Evolutionary conservation across 2,797 vertebrate genomes (phyloP).

Genomic region (Eleutherodactylus coqui): DNA sequence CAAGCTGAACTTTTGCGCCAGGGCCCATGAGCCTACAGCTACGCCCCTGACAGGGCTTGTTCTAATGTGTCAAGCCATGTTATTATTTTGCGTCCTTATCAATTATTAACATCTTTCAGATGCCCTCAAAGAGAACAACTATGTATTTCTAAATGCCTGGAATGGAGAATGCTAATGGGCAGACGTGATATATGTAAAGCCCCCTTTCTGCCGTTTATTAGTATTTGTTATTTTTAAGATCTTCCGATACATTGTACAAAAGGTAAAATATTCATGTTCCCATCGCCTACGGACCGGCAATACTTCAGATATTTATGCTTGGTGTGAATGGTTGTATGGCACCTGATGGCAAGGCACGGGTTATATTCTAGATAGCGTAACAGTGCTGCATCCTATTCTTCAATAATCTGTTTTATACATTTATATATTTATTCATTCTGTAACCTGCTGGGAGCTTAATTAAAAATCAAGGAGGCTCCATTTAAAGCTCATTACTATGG

Average conservation of each 20-base stretch:
- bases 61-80: background rate
- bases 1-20: too few species aligned
- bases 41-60: too few species aligned
- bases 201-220: background rate
- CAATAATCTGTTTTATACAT: slow-evolving; percentile 98
- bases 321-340: background rate
- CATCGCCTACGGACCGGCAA: background rate
- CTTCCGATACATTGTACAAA: background rate
- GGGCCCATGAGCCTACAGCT: too few species aligned
- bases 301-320: background rate
- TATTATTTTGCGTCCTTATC: background rate
- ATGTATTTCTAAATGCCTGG: background rate
- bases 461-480: slow-evolving; percentile 99
- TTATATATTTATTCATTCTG: slow-evolving; percentile 62
- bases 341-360: slow-evolving; percentile 16
- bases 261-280: background rate
- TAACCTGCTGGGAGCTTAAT: slow-evolving; percentile 99
- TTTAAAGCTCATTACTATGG: slow-evolving; percentile 99
- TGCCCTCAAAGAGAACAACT: background rate
- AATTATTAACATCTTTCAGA: background rate
- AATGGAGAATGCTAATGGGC: background rate
- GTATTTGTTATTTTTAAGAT: background rate
- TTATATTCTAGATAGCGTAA: slow-evolving; percentile 35
- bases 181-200: background rate
- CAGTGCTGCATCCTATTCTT: slow-evolving; percentile 80